A percentile compares a stretch with the other conserved stretches of the same genome.
Conservation (phyloP, 2,888 invertebrate genomes). For the Melanchra persicariae region DNA sequence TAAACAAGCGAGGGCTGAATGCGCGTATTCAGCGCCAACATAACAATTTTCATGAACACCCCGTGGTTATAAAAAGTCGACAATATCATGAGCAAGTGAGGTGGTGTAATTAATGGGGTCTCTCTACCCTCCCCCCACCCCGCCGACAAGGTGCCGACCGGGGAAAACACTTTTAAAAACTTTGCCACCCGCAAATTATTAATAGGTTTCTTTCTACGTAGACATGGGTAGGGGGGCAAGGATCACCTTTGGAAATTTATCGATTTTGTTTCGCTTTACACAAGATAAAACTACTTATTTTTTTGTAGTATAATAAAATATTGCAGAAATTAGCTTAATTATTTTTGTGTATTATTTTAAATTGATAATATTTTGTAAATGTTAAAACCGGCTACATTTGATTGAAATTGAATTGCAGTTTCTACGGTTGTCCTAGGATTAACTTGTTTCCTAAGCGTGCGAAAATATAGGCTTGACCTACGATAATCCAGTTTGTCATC, state of each 20-base stretch:
- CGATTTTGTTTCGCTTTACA: constrained; percentile 20
- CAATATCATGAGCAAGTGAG: constrained; percentile 83
- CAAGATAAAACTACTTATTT: too few species aligned
- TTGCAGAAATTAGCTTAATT: background rate
- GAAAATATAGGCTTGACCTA: too few species aligned
- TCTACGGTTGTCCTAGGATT: too few species aligned
- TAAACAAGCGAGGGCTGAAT: constrained; percentile 50
- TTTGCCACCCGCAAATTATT: constrained; percentile 88
- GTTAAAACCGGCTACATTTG: too few species aligned
- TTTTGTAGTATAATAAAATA: background rate
- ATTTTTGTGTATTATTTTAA: background rate
- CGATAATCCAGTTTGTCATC: too few species aligned
- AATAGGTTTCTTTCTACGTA: constrained; percentile 86
- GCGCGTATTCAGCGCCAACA: constrained; percentile 57
- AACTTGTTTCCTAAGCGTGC: too few species aligned
- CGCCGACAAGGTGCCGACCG: constrained; percentile 73
- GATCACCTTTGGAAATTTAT: constrained; percentile 21
- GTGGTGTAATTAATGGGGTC: constrained; percentile 84
- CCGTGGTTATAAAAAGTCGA: constrained; percentile 79
- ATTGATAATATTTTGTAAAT: background rate
- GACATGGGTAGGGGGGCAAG: constrained; percentile 71
- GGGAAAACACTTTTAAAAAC: constrained; percentile 88
- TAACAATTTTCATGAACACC: constrained; percentile 70
- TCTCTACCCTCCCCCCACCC: constrained; percentile 31
- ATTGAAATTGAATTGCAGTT: too few species aligned